Evolutionary conservation across 2,113 vertebrate genomes (phyloP).

Genomic region (Ctenomys sociabilis): DNA sequence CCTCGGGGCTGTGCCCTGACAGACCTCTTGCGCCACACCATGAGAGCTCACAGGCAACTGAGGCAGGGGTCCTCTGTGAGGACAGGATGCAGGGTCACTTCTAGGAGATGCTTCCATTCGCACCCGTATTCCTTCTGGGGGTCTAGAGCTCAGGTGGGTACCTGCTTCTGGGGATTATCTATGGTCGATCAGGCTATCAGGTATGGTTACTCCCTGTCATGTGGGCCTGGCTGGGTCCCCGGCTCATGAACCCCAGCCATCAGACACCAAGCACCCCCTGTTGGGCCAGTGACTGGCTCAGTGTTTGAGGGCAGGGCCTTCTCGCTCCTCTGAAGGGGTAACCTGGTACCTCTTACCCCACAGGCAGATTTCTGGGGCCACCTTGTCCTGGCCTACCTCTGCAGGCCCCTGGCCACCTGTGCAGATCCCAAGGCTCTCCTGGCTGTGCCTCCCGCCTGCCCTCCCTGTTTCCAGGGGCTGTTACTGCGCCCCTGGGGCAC

Average conservation of each 20-base stretch:
- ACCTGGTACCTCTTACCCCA: not conserved
- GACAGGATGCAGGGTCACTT: not conserved
- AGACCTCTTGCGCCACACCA: not conserved
- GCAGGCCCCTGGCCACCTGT: not conserved
- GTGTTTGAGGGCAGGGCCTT: not conserved
- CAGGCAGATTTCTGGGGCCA: not conserved
- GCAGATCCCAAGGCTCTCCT: not conserved
- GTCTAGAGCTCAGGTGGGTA: not conserved
- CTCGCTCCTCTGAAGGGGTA: not conserved
- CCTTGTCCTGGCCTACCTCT: not conserved
- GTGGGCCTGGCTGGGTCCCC: too few relatives aligned
- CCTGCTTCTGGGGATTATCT: not conserved
- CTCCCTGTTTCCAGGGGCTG: not conserved
- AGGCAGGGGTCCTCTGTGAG: not conserved
- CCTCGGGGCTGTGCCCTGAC: too few relatives aligned
- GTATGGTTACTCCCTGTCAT: fast-evolving
- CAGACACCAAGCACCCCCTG: fast-evolving
- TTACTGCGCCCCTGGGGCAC: not conserved
- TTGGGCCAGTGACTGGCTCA: not conserved
- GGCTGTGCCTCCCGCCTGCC: fast-evolving
- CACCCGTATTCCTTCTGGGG: not conserved
- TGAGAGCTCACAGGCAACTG: not conserved
- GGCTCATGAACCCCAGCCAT: too few relatives aligned
- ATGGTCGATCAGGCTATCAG: not conserved
- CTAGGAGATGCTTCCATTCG: not conserved